Conservation (phyloP, 2,797 vertebrate species). For the Simalia tracyae region DNA sequence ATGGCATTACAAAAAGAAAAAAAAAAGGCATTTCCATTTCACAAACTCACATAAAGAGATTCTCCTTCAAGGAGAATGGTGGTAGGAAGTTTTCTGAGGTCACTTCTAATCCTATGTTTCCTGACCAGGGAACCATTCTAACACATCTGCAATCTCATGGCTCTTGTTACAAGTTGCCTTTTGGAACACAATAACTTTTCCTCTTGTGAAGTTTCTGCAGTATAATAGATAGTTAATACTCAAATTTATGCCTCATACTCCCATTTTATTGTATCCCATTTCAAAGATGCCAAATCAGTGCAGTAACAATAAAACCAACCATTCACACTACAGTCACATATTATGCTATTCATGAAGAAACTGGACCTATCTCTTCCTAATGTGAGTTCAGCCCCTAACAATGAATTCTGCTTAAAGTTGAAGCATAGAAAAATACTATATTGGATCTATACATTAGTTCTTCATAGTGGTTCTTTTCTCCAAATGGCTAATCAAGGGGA, state of each 20-base stretch:
- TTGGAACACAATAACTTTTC: neutral
- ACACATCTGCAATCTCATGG: too few species aligned
- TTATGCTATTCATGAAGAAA: neutral
- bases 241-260: neutral
- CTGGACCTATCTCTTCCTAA: too few species aligned
- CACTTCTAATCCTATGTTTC: neutral
- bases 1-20: neutral
- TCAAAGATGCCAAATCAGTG: neutral
- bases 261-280: neutral
- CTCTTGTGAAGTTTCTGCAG: neutral
- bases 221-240: neutral
- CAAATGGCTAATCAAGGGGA: neutral
- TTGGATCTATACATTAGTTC: too few species aligned
- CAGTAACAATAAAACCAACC: neutral
- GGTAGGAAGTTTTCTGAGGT: too few species aligned
- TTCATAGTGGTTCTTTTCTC: too few species aligned
- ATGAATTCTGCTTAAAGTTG: neutral
- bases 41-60: too few species aligned
- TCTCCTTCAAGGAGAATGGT: too few species aligned
- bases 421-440: neutral
- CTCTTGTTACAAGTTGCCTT: neutral
- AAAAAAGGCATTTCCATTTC: neutral
- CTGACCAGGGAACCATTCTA: neutral
- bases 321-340: neutral
- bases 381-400: neutral